A percentile compares a stretch with the other conserved stretches of the same genome.
Evolutionary conservation across 2,113 vertebrate genomes (phyloP).

Genomic region (Channa maculata): DNA sequence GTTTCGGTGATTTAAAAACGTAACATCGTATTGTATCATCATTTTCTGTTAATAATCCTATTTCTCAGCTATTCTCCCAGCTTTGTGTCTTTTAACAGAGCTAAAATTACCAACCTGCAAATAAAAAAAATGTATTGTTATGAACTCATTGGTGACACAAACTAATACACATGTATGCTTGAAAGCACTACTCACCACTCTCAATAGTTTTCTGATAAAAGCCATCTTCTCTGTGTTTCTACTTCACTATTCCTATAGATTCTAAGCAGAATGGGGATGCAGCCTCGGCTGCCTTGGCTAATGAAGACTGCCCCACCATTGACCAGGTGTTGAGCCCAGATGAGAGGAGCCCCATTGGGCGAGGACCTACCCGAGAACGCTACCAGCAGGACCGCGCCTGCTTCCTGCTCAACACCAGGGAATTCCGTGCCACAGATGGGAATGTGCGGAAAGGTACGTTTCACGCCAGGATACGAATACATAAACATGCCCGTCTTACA

Average conservation of each 20-base stretch:
- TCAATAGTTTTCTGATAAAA: too few species aligned
- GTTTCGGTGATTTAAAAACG: too few species aligned
- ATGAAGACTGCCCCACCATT: conserved; percentile 93
- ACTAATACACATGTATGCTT: neutral
- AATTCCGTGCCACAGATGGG: conserved; percentile 92
- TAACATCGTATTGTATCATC: too few species aligned
- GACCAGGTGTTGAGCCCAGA: conserved; percentile 93
- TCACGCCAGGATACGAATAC: conserved; percentile 53
- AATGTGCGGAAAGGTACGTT: conserved; percentile 93
- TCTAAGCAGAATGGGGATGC: conserved; percentile 92
- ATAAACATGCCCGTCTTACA: conserved; percentile 45
- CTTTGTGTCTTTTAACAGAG: neutral
- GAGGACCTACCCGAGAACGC: conserved; percentile 85
- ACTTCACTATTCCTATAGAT: conserved; percentile 67
- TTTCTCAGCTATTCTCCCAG: too few species aligned
- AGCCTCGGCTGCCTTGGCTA: conserved; percentile 90
- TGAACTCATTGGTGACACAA: neutral
- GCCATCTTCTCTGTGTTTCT: neutral
- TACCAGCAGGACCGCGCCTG: conserved; percentile 93
- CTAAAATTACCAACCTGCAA: neutral
- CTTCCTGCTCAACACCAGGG: conserved; percentile 92
- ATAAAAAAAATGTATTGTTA: neutral
- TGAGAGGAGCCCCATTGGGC: conserved; percentile 89
- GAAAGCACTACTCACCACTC: too few species aligned
- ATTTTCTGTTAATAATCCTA: neutral